Evolutionary conservation across 53 echinoderm and acorn worm species (phyloP).

Genomic region (Stichopus horrens): DNA sequence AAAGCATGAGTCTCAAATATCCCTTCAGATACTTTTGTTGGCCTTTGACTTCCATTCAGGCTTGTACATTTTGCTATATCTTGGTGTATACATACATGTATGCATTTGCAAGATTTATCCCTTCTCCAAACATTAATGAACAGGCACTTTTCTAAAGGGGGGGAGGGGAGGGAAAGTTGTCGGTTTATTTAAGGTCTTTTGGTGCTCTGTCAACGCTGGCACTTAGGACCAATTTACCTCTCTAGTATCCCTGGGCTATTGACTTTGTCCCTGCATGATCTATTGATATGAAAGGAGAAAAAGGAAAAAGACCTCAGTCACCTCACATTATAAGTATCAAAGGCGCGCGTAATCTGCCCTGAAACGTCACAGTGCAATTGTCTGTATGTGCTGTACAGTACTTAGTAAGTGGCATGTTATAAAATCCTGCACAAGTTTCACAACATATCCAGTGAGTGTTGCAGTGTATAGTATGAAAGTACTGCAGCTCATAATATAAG

Average conservation of each 20-base stretch:
- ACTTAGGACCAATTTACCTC: background rate
- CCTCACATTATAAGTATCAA: background rate
- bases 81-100: background rate
- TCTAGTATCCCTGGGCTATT: conserved; percentile 21
- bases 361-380: too few relatives aligned
- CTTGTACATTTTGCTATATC: background rate
- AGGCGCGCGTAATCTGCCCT: background rate
- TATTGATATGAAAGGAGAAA: background rate
- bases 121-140: conserved; percentile 21
- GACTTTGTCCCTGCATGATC: conserved; percentile 11
- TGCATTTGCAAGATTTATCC: conserved; percentile 11
- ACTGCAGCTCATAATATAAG: too few relatives aligned
- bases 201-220: background rate
- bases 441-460: too few relatives aligned
- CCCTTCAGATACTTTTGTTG: background rate
- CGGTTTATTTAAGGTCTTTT: background rate
- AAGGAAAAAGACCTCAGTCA: background rate
- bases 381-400: too few relatives aligned
- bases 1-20: background rate
- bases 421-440: too few relatives aligned
- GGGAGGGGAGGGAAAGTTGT: background rate
- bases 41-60: background rate
- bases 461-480: too few relatives aligned
- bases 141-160: background rate
- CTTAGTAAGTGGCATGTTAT: too few relatives aligned